Percentiles rank a stretch among this genome's conserved stretches.
These are phyloP conservation scores for Pelusios castaneus DNA, from an alignment of 2,113 vertebrate species.

Conservation along the genomic window DNA sequence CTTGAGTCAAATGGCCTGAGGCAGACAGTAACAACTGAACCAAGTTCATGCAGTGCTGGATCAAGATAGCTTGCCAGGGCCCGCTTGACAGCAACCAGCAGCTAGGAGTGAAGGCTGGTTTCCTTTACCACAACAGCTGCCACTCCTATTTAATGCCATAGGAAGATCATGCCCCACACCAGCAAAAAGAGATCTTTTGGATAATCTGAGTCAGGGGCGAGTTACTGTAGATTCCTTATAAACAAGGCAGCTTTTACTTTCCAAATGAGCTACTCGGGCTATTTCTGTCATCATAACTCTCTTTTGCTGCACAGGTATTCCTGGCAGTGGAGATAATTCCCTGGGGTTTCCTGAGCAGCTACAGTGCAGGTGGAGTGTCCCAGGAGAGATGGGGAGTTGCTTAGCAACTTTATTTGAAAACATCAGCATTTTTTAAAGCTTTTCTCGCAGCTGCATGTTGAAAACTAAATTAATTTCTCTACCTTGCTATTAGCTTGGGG, in stretches of 20 bases:
- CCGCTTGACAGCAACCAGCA: neutral
- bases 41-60: neutral
- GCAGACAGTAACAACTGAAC: neutral
- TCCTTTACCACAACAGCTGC: neutral
- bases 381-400: conserved; percentile 35
- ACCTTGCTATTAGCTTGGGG: conserved; percentile 30
- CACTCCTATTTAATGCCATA: neutral
- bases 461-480: conserved; percentile 22
- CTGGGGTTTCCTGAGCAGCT: conserved; percentile 8
- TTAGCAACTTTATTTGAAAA: conserved; percentile 65
- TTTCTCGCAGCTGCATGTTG: conserved; percentile 40
- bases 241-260: neutral
- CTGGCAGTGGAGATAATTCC: conserved; percentile 8
- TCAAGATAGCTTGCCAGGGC: neutral
- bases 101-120: neutral
- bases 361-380: conserved; percentile 14
- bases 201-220: neutral
- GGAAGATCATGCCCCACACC: neutral
- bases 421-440: neutral
- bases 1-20: neutral
- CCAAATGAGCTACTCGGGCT: neutral
- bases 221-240: neutral
- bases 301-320: conserved; percentile 22
- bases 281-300: neutral
- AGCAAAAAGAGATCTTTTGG: neutral